These are phyloP conservation scores for Nomada goodeniana DNA, from an alignment of 2,888 invertebrate species.

Conservation along the genomic window DNA sequence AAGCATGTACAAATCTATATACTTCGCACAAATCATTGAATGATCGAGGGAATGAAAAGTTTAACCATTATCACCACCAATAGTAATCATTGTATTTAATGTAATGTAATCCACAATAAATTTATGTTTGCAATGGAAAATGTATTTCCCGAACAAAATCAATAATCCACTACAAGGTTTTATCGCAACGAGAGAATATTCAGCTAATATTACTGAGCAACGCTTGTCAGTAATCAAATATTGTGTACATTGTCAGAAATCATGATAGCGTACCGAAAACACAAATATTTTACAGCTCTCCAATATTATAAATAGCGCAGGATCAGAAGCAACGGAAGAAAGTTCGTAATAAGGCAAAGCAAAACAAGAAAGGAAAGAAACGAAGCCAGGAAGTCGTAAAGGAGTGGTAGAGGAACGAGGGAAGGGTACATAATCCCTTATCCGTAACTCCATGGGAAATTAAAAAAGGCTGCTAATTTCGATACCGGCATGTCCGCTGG, in stretches of 20 bases:
- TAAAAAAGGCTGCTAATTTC: slow-evolving; percentile 65
- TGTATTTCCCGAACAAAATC: too few species aligned
- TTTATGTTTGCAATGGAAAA: neutral
- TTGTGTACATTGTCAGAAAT: neutral
- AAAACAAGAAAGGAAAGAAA: neutral
- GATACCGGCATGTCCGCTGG: slow-evolving; percentile 39
- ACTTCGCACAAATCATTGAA: too few species aligned
- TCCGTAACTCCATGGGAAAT: slow-evolving; percentile 75
- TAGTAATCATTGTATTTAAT: too few species aligned
- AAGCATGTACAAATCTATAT: too few species aligned
- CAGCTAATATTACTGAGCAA: neutral
- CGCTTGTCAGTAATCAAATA: neutral
- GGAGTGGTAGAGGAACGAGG: neutral
- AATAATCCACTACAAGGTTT: too few species aligned
- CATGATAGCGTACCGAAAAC: neutral
- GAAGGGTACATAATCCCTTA: slow-evolving; percentile 60
- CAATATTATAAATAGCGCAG: neutral
- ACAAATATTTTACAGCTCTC: neutral
- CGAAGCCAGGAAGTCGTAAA: neutral
- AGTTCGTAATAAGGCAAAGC: neutral
- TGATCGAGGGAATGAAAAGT: too few species aligned
- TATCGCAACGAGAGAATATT: too few species aligned
- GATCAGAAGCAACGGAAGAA: neutral
- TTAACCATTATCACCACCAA: too few species aligned
- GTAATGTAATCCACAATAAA: too few species aligned